phyloP scores from a whole-genome alignment of 2,113 vertebrate species.

The Isichthys henryi region DNA sequence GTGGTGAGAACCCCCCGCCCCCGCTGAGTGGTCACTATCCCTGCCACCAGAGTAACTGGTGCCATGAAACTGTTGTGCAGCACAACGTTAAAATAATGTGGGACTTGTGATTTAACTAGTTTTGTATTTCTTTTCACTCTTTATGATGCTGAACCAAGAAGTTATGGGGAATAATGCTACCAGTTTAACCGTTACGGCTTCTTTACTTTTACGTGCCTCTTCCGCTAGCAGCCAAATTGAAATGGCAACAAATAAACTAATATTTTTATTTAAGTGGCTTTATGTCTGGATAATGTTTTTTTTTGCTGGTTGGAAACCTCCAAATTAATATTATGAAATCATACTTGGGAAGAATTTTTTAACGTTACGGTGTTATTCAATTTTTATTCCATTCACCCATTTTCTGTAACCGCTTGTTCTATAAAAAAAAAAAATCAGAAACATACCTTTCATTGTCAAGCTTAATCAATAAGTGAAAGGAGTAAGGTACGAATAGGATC shows the following conservation, averaged over 20 bases:
- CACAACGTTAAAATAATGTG: not conserved
- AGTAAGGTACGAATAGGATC: not conserved
- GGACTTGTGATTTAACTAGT: not conserved
- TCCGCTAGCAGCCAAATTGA: too few relatives aligned
- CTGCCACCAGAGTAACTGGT: not conserved
- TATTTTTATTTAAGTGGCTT: too few relatives aligned
- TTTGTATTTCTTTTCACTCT: not conserved
- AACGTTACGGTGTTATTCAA: too few relatives aligned
- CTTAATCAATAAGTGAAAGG: not conserved
- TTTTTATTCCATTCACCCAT: too few relatives aligned
- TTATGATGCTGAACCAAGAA: not conserved
- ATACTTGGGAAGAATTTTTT: not conserved
- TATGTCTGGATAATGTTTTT: too few relatives aligned
- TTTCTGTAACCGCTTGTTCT: too few relatives aligned
- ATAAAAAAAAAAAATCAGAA: not conserved
- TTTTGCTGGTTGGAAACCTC: too few relatives aligned
- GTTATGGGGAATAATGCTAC: not conserved
- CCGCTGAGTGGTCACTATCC: not conserved
- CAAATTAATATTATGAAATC: too few relatives aligned
- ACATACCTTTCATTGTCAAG: not conserved
- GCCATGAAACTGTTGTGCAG: not conserved
- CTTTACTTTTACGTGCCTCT: too few relatives aligned
- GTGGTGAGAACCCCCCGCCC: too few relatives aligned
- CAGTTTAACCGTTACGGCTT: not conserved
- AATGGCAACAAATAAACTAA: too few relatives aligned